Percentiles rank a stretch among this genome's conserved stretches.
phyloP scores from a whole-genome alignment of 2,888 invertebrate species.

The Cephus spinipes region DNA sequence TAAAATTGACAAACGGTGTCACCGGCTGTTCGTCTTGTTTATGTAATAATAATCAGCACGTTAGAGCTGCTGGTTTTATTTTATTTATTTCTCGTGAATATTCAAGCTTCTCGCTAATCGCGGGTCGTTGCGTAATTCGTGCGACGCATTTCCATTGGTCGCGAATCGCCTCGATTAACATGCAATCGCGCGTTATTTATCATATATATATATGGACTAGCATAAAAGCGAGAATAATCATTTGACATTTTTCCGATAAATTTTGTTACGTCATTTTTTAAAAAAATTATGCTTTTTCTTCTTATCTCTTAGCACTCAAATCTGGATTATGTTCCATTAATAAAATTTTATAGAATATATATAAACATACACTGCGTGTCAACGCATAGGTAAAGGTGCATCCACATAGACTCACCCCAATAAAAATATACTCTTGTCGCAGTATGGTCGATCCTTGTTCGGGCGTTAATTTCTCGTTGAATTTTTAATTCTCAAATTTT shows the following conservation, averaged over 20 bases:
- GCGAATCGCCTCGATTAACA: neutral
- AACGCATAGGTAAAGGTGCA: neutral
- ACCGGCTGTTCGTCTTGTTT: neutral
- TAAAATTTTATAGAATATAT: neutral
- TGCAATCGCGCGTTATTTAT: neutral
- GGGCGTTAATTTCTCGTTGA: neutral
- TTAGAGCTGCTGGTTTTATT: neutral
- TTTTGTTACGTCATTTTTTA: too few species aligned
- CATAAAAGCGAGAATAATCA: too few species aligned
- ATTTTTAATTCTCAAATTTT: neutral
- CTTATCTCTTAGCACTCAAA: neutral
- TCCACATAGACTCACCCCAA: neutral
- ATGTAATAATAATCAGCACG: neutral
- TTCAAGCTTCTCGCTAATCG: neutral
- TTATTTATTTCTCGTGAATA: neutral
- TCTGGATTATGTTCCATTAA: neutral
- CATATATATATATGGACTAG: neutral
- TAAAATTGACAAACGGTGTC: constrained; percentile 1
- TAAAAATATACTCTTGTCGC: neutral
- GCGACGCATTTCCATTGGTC: neutral
- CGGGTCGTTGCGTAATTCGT: neutral
- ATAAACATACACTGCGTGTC: neutral
- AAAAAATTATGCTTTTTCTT: too few species aligned
- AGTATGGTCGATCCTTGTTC: neutral
- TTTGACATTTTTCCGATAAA: too few species aligned